Conservation (phyloP, 2,113 vertebrate species). For the Ariopsis seemanni region DNA sequence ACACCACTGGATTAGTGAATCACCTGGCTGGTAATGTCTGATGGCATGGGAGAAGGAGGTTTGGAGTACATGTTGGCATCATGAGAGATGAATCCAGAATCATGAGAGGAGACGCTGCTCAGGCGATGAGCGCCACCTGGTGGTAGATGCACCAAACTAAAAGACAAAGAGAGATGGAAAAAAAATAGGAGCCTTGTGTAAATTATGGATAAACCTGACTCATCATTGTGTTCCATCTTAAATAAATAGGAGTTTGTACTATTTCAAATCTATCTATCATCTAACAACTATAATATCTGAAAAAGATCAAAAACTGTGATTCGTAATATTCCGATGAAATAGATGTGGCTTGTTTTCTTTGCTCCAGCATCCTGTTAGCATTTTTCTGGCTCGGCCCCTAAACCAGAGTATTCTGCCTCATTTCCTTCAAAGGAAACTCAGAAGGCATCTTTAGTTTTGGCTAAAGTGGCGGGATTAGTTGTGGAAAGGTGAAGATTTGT, state of each 20-base stretch:
- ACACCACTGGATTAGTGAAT: not conserved
- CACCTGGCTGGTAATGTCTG: slow-evolving; percentile 97
- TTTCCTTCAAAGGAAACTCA: not conserved
- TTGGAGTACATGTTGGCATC: slow-evolving; percentile 91
- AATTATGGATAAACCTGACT: not conserved
- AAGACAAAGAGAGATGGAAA: slow-evolving; percentile 71
- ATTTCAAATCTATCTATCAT: no score
- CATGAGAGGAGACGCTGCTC: slow-evolving; percentile 97
- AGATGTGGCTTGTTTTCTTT: not conserved
- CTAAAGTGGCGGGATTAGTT: not conserved
- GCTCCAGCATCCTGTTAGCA: not conserved
- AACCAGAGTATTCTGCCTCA: not conserved
- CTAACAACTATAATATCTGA: not conserved
- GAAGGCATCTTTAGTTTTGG: not conserved
- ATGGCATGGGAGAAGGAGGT: slow-evolving; percentile 96
- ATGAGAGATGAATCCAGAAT: slow-evolving; percentile 97
- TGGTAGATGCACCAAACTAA: slow-evolving; percentile 90
- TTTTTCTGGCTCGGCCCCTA: not conserved
- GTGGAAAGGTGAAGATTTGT: not conserved
- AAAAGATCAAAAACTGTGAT: not conserved
- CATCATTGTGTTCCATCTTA: not conserved
- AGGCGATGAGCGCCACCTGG: slow-evolving; percentile 84
- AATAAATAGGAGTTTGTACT: not conserved
- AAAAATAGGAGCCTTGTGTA: not conserved
- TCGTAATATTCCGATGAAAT: not conserved